Evolutionary conservation across 2,888 invertebrate species (phyloP), one percentile per base, ranked within the genome.

Genomic region (Patella caerulea): DNA sequence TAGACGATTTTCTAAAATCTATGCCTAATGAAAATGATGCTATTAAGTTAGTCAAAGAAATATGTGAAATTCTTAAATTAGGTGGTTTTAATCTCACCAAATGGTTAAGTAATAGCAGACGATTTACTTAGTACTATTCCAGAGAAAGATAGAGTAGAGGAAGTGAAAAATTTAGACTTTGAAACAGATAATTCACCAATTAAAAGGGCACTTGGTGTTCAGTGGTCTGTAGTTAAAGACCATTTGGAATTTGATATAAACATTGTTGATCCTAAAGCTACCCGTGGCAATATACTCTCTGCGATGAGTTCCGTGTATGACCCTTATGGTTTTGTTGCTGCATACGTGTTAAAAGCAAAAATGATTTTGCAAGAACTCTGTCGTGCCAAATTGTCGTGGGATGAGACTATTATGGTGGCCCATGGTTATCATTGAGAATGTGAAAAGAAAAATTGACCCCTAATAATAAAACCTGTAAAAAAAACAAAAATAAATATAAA

Each of bases 1-100:
- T 78, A 0, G 80, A 80, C 72, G 80, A 82, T 70, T 80, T 77
- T 56, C 59, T 82, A 69, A 80, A 75, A 53, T 82, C 79, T 14
- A 76, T 80, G 1, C 11, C 73, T 65, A 72, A 75, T 5, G 75
- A 77, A 55, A 45, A 24, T 9, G 29, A 65, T 19, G 77, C 76
- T 5, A 53, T 74, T 59, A 19, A 52, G n/a, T 76, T 17, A 77
- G 69, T 14, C 24, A 72, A 52, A 72, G n/a, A 81, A 55, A 29
- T 78, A 12, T 11, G 65, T 34, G 24, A 52, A 17, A 19, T 76
- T 29, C 72, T 72, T 76, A 19, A 45, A 55, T 71, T 65, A 34
- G 75, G 78, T 45, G 75, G 75, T 15, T 75, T 80, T 73, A 15
- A 56, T 53, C 69, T 79, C 19, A 79, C 74, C 14, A 71, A 78